Conservation (phyloP, 2,113 vertebrate species). For the Prionailurus viverrinus region DNA sequence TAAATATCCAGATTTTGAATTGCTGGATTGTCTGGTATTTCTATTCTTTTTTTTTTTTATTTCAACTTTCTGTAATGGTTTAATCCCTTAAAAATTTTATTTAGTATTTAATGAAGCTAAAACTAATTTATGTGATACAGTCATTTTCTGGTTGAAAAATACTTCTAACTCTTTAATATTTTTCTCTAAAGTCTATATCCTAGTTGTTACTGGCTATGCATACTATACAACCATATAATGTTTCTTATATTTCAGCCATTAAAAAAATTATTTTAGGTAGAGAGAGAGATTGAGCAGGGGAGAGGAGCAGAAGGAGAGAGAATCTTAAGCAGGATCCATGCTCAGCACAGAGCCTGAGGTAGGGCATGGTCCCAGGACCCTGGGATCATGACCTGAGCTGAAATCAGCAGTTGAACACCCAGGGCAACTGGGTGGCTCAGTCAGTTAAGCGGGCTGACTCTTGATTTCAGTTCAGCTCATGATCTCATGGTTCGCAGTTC, state of each 20-base stretch:
- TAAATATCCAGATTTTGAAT: neutral
- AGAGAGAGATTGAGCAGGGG: too few relatives aligned
- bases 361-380: too few relatives aligned
- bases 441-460: too few relatives aligned
- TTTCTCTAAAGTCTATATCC: neutral
- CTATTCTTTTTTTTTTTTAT: neutral
- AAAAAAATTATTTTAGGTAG: too few relatives aligned
- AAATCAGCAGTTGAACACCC: too few relatives aligned
- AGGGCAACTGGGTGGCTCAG: too few relatives aligned
- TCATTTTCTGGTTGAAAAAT: neutral
- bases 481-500: too few relatives aligned
- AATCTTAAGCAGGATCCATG: too few relatives aligned
- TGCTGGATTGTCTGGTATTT: neutral
- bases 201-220: neutral
- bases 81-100: neutral
- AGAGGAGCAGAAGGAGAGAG: too few relatives aligned
- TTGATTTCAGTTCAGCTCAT: too few relatives aligned
- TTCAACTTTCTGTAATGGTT: neutral
- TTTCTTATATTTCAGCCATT: neutral
- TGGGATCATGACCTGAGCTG: too few relatives aligned
- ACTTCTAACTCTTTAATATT: neutral
- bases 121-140: neutral
- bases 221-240: neutral
- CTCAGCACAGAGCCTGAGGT: too few relatives aligned
- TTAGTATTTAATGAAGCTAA: neutral